These are phyloP conservation scores for Pipa parva DNA, from an alignment of 2,113 vertebrate species.

Conservation along the genomic window DNA sequence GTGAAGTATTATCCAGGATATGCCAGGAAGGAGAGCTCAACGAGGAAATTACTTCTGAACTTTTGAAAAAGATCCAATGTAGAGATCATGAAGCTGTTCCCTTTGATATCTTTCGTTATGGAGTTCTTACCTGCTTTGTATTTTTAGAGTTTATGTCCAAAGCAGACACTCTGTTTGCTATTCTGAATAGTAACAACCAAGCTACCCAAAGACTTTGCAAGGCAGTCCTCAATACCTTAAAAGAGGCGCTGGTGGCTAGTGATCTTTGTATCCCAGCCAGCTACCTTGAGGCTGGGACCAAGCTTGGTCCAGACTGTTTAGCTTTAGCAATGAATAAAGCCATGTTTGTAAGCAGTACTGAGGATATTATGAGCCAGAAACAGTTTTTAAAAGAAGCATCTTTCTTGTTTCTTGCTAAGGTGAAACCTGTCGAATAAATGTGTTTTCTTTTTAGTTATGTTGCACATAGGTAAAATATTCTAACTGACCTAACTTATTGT, in stretches of 20 bases:
- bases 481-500: too few species aligned
- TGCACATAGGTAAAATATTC: too few species aligned
- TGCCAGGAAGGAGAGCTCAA: slow-evolving; percentile 75
- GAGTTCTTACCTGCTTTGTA: slow-evolving; percentile 81
- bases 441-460: too few species aligned
- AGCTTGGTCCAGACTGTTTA: slow-evolving; percentile 76
- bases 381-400: slow-evolving; percentile 86
- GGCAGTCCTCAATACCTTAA: slow-evolving; percentile 76
- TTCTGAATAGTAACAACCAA: slow-evolving; percentile 57
- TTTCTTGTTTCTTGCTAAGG: slow-evolving; percentile 77
- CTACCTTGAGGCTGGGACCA: slow-evolving; percentile 83
- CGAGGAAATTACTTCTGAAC: slow-evolving; percentile 61
- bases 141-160: slow-evolving; percentile 83
- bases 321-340: slow-evolving; percentile 75
- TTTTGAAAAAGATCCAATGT: slow-evolving; percentile 77
- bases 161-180: slow-evolving; percentile 70
- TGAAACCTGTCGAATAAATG: slow-evolving; percentile 73
- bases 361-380: slow-evolving; percentile 72
- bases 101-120: slow-evolving; percentile 81
- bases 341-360: slow-evolving; percentile 47
- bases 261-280: slow-evolving; percentile 47
- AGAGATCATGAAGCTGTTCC: slow-evolving; percentile 86
- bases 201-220: slow-evolving; percentile 66
- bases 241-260: slow-evolving; percentile 70
- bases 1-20: slow-evolving; percentile 74